These are phyloP conservation scores for Megaceryle maxima DNA, from an alignment of 2,113 vertebrate genomes.

Conservation along the genomic window DNA sequence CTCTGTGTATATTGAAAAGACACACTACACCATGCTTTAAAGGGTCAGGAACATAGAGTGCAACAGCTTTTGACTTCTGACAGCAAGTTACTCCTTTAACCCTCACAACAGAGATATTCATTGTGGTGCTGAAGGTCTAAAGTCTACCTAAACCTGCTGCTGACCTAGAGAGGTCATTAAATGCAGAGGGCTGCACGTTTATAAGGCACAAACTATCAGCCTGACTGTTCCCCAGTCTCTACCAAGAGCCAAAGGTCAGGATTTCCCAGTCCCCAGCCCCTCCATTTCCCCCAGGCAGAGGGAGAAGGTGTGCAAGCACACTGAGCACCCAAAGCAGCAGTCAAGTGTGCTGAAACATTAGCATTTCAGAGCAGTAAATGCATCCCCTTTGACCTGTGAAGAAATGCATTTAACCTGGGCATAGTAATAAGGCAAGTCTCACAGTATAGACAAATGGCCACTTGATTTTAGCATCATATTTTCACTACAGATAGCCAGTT, in stretches of 20 bases:
- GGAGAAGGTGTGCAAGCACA: rapidly evolving
- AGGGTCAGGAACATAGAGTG: background rate
- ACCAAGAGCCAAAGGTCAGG: background rate
- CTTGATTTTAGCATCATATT: background rate
- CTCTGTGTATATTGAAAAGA: background rate
- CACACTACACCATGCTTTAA: background rate
- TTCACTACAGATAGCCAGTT: background rate
- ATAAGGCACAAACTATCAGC: background rate
- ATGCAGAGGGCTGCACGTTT: background rate
- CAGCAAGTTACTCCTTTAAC: background rate
- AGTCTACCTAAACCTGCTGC: background rate
- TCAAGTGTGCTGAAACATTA: background rate
- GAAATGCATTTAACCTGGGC: background rate
- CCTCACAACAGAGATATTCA: background rate
- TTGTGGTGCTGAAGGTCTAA: background rate
- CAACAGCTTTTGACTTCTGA: background rate
- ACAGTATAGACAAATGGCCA: background rate
- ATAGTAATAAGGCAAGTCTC: background rate
- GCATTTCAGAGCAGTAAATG: background rate
- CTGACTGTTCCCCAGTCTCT: background rate
- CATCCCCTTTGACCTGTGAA: background rate
- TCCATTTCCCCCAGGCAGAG: background rate
- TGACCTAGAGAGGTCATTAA: background rate
- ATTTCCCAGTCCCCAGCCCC: background rate
- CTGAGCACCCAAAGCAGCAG: background rate